phyloP scores from a whole-genome alignment of 2,797 vertebrate species.

The Phrynocephalus vlangalii region DNA sequence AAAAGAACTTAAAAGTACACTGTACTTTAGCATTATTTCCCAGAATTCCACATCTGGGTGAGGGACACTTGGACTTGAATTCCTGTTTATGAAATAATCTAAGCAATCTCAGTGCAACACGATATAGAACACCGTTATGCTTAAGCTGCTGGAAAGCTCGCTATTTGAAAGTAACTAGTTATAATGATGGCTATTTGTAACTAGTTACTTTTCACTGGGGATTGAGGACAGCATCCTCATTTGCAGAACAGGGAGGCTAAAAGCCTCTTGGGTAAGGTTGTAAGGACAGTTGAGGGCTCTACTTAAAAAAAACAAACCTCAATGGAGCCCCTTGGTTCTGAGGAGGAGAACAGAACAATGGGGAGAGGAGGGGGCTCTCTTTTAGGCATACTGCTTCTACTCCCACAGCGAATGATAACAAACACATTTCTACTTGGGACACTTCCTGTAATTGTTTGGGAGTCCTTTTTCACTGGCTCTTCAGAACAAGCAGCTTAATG shows the following conservation, averaged over 20 bases:
- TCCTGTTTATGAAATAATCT: neutral
- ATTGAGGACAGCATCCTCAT: too few relatives aligned
- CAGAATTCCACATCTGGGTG: neutral
- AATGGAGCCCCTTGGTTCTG: too few relatives aligned
- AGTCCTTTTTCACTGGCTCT: constrained; percentile 56
- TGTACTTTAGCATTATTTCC: neutral
- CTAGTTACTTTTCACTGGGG: too few relatives aligned
- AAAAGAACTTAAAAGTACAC: neutral
- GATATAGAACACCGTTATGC: too few relatives aligned
- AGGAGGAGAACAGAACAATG: neutral
- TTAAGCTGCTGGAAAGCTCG: too few relatives aligned
- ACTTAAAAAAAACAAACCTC: too few relatives aligned
- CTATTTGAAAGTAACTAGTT: too few relatives aligned
- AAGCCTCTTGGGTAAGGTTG: too few relatives aligned
- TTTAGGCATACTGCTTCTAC: constrained; percentile 47
- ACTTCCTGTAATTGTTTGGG: constrained; percentile 71
- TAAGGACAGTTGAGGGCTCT: too few relatives aligned
- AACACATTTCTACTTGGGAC: constrained; percentile 60
- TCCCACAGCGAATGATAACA: constrained; percentile 56
- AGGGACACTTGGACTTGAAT: neutral
- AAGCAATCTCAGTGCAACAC: neutral
- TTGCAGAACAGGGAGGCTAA: too few relatives aligned
- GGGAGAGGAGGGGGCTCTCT: constrained; percentile 51
- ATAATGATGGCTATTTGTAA: too few relatives aligned
- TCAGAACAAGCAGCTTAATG: constrained; percentile 53